phyloP scores from a whole-genome alignment of 2,797 vertebrate genomes.

The Huso huso region DNA sequence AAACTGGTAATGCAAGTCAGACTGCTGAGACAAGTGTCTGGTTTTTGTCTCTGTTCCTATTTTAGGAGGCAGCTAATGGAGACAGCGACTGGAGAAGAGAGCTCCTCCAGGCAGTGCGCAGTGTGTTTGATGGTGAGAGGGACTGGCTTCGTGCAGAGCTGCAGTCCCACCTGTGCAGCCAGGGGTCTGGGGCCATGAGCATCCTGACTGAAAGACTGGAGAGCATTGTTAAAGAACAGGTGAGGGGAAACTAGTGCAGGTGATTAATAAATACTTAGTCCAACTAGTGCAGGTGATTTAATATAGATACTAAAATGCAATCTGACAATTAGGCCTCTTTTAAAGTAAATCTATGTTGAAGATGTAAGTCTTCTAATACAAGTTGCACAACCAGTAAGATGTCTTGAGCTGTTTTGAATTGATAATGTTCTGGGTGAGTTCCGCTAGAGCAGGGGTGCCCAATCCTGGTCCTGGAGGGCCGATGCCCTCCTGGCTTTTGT shows the following conservation, averaged over 20 bases:
- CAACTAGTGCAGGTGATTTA: neutral
- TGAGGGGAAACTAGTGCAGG: constrained; percentile 21
- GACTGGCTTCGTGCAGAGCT: constrained; percentile 41
- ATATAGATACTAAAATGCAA: neutral
- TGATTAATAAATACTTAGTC: too few relatives aligned
- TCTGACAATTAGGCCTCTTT: too few relatives aligned
- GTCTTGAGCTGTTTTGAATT: neutral
- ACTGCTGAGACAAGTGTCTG: neutral
- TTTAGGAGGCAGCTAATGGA: constrained; percentile 32
- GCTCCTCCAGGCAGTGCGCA: constrained; percentile 54
- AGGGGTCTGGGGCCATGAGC: constrained; percentile 23
- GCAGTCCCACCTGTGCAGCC: constrained; percentile 36
- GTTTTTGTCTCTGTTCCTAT: neutral
- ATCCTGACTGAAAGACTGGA: constrained; percentile 46
- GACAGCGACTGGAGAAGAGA: constrained; percentile 54
- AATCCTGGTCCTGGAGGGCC: too few relatives aligned
- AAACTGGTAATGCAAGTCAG: too few relatives aligned
- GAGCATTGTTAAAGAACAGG: constrained; percentile 54
- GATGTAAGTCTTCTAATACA: too few relatives aligned
- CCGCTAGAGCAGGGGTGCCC: too few relatives aligned
- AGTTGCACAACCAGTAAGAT: neutral
- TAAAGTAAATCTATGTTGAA: too few relatives aligned
- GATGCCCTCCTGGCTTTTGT: too few relatives aligned
- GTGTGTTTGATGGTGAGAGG: constrained; percentile 53
- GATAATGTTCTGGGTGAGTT: too few relatives aligned